Conservation (phyloP, 2,888 invertebrate genomes). For the Mesorhabditis belari region DNA sequence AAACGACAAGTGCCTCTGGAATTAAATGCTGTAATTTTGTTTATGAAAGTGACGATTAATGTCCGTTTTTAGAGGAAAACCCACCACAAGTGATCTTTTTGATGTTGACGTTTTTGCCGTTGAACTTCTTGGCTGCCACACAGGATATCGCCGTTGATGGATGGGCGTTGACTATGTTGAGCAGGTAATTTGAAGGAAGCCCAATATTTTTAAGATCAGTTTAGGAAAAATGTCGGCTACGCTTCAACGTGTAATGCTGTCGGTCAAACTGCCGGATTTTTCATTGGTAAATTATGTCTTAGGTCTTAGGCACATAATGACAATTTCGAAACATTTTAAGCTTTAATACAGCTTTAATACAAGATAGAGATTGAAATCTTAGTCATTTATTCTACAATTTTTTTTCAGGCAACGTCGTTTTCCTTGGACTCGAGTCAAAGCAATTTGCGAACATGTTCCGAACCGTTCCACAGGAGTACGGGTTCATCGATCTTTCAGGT, state of each 20-base stretch:
- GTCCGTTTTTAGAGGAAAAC: conserved; percentile 2
- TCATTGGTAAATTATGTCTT: conserved; percentile 26
- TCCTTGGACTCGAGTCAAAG: conserved; percentile 87
- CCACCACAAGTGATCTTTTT: conserved; percentile 68
- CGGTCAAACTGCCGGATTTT: conserved; percentile 91
- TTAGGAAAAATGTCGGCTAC: conserved; percentile 84
- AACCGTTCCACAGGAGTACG: conserved; percentile 64
- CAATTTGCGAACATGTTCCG: conserved; percentile 91
- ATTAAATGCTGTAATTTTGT: no score
- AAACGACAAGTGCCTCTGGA: no score
- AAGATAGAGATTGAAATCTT: no score
- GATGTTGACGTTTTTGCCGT: conserved; percentile 76
- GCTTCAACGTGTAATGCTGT: conserved; percentile 98
- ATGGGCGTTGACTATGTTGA: conserved; percentile 97
- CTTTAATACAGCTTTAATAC: no score
- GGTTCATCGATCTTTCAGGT: conserved; percentile 60
- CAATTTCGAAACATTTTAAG: no score
- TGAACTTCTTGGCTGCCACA: conserved; percentile 94
- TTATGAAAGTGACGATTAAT: background rate
- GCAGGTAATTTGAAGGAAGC: conserved; percentile 66
- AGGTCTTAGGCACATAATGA: conserved; percentile 82
- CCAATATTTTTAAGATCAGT: conserved; percentile 51
- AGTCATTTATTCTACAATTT: no score
- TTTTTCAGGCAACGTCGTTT: conserved; percentile 66
- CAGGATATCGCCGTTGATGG: conserved; percentile 99